Evolutionary conservation across 2,113 vertebrate genomes (phyloP).

Genomic region (Perca schrenkii): DNA sequence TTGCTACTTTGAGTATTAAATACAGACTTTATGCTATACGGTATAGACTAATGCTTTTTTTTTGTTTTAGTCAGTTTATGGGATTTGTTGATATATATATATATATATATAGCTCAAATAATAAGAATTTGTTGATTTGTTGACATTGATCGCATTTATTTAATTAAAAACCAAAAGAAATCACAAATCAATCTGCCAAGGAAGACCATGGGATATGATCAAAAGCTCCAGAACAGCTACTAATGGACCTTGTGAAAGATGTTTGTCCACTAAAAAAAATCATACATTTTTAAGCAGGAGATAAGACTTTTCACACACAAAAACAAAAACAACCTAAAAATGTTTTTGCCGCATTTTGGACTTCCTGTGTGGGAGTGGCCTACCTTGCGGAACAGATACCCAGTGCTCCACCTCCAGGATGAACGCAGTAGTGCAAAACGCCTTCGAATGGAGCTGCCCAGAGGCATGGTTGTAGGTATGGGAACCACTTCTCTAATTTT

Average conservation of each 20-base stretch:
- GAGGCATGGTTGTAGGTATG: constrained; percentile 54
- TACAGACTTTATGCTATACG: too few species aligned
- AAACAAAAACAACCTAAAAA: background rate
- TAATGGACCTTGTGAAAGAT: background rate
- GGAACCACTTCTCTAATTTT: background rate
- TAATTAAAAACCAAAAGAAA: background rate
- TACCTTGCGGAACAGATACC: constrained; percentile 78
- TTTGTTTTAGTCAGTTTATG: background rate
- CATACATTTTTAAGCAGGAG: background rate
- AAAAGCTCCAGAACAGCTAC: background rate
- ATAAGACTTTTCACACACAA: background rate
- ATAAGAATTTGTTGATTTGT: background rate
- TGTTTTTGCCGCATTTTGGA: background rate
- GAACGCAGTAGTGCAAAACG: constrained; percentile 58
- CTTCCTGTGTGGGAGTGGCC: constrained; percentile 39
- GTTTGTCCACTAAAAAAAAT: background rate
- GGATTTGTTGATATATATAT: background rate
- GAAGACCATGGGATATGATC: background rate
- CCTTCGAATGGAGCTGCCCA: constrained; percentile 50
- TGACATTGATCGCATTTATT: background rate
- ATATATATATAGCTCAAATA: too few species aligned
- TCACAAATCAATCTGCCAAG: background rate
- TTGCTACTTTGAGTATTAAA: too few species aligned
- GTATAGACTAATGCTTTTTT: too few species aligned
- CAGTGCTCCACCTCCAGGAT: constrained; percentile 76